Conservation (phyloP, 92 coral and sea anemone genomes). For the Epizoanthus stellaris region DNA sequence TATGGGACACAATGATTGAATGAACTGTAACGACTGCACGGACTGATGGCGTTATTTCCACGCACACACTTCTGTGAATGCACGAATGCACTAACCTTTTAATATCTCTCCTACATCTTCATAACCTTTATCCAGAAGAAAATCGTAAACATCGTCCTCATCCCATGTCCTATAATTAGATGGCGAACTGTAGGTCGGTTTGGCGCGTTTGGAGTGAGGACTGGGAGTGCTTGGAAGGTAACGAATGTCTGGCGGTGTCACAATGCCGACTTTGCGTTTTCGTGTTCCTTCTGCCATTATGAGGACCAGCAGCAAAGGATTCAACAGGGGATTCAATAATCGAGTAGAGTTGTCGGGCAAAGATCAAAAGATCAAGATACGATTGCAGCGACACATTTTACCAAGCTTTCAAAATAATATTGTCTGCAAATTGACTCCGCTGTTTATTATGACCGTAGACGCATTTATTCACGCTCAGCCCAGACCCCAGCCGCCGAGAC, state of each 20-base stretch:
- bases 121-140: slow-evolving; percentile 25
- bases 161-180: slow-evolving; percentile 26
- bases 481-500: too few relatives aligned
- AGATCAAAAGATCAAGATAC: too few relatives aligned
- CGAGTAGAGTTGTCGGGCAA: too few relatives aligned
- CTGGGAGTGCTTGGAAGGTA: slow-evolving; percentile 31
- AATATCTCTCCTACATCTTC: slow-evolving; percentile 5
- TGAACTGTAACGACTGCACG: neutral
- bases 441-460: too few relatives aligned
- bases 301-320: neutral
- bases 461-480: too few relatives aligned
- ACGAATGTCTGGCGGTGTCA: slow-evolving; percentile 53
- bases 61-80: neutral
- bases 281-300: slow-evolving; percentile 10
- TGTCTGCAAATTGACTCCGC: too few relatives aligned
- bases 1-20: too few relatives aligned
- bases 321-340: too few relatives aligned
- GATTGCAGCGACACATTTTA: too few relatives aligned
- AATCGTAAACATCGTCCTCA: slow-evolving; percentile 34
- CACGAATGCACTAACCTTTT: slow-evolving; percentile 29
- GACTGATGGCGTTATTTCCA: neutral
- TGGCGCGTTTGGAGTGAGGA: slow-evolving; percentile 55
- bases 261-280: slow-evolving; percentile 64
- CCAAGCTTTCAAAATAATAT: too few relatives aligned
- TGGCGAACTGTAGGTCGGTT: slow-evolving; percentile 18